Evolutionary conservation across 2,797 vertebrate genomes (phyloP).

Genomic region (Acrossocheilus fasciatus): DNA sequence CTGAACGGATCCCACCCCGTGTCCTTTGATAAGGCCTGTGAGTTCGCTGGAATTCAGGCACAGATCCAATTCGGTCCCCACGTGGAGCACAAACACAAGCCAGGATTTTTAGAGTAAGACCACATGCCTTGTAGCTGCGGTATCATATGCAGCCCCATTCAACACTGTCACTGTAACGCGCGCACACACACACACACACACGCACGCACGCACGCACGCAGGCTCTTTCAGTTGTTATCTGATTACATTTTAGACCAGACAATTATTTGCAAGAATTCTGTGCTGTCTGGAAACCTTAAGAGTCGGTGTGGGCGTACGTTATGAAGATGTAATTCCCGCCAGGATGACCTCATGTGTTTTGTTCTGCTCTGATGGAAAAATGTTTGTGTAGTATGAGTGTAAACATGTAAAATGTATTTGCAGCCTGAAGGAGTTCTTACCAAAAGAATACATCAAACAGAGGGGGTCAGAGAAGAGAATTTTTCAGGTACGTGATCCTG

Average conservation of each 20-base stretch:
- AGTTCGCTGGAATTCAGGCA: slow-evolving; percentile 96
- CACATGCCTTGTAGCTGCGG: slow-evolving; percentile 51
- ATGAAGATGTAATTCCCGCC: slow-evolving; percentile 43
- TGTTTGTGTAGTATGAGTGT: slow-evolving; percentile 63
- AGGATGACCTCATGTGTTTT: slow-evolving; percentile 52
- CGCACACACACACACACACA: slow-evolving; percentile 7
- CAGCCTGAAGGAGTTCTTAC: slow-evolving; percentile 98
- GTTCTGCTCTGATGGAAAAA: slow-evolving; percentile 68
- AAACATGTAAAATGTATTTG: slow-evolving; percentile 69
- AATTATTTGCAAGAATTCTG: slow-evolving; percentile 11
- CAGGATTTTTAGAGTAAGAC: slow-evolving; percentile 97
- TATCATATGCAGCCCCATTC: slow-evolving; percentile 15
- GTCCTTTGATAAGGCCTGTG: slow-evolving; percentile 98
- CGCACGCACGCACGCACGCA: slow-evolving; percentile 23
- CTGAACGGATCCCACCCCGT: slow-evolving; percentile 98
- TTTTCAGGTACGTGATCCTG: slow-evolving; percentile 88
- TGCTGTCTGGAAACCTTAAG: slow-evolving; percentile 42
- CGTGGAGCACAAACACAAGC: slow-evolving; percentile 97
- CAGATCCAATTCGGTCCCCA: slow-evolving; percentile 99
- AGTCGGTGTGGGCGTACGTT: slow-evolving; percentile 55
- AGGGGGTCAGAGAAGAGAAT: slow-evolving; percentile 96
- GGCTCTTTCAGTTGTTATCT: slow-evolving; percentile 65
- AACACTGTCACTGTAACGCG: slow-evolving; percentile 16
- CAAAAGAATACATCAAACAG: slow-evolving; percentile 98
- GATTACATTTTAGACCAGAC: slow-evolving; percentile 62